phyloP scores from a whole-genome alignment of 2,888 invertebrate genomes.

The Schrankia costaestrigalis region DNA sequence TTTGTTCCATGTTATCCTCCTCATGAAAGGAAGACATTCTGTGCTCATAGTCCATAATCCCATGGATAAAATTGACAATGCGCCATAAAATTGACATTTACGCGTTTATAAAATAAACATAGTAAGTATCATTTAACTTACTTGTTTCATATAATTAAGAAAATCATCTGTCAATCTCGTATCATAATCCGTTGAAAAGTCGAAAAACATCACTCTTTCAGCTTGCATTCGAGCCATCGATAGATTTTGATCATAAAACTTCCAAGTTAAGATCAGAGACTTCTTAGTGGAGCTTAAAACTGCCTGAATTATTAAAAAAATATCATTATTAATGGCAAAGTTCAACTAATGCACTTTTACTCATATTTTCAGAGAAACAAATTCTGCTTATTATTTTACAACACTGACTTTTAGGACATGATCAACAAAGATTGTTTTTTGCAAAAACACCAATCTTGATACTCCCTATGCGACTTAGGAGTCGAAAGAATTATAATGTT shows the following conservation, averaged over 20 bases:
- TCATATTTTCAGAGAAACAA: no score
- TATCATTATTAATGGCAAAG: not conserved
- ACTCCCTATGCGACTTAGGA: no score
- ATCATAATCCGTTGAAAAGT: constrained; percentile 55
- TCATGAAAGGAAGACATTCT: no score
- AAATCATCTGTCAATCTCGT: constrained; percentile 42
- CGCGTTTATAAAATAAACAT: not conserved
- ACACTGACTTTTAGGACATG: no score
- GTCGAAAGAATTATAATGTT: no score
- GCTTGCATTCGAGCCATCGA: constrained; percentile 46
- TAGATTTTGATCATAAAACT: constrained; percentile 51
- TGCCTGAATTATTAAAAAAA: constrained; percentile 33
- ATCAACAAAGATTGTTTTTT: no score
- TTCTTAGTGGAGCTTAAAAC: constrained; percentile 41
- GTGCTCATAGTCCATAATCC: no score
- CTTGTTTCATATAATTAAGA: constrained; percentile 48
- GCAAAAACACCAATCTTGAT: no score
- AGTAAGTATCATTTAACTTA: constrained; percentile 25
- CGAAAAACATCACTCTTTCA: constrained; percentile 49
- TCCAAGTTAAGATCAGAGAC: constrained; percentile 47
- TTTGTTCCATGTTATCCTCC: no score
- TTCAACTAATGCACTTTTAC: no score
- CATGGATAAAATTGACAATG: no score
- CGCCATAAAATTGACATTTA: not conserved
- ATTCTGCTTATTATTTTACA: no score